Evolutionary conservation across 2,888 invertebrate species (phyloP).

Genomic region (Andrena minutula): DNA sequence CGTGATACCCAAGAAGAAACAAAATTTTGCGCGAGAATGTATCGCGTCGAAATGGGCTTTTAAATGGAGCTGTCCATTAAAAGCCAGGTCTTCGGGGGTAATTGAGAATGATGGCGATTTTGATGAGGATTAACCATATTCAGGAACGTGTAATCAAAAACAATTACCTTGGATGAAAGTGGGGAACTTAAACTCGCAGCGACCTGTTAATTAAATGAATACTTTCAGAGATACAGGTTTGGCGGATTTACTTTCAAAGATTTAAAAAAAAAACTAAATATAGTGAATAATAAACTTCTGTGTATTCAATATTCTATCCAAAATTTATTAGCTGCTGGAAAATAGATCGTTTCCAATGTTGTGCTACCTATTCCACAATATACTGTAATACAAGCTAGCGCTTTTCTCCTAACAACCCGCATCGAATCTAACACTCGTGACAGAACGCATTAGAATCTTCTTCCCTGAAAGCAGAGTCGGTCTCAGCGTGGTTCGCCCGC

Average conservation of each 20-base stretch:
- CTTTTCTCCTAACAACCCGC: no score
- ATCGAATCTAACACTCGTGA: background rate
- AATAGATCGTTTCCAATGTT: no score
- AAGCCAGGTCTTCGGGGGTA: slow-evolving; percentile 17
- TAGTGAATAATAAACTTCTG: no score
- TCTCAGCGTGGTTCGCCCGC: background rate
- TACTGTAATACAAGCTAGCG: no score
- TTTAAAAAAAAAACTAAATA: no score
- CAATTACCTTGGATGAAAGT: background rate
- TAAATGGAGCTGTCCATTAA: slow-evolving; percentile 18
- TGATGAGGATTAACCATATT: slow-evolving; percentile 44
- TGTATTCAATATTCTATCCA: no score
- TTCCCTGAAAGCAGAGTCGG: background rate
- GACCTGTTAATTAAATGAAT: slow-evolving; percentile 24
- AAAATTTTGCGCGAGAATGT: background rate
- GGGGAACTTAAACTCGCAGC: slow-evolving; percentile 15
- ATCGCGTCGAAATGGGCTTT: slow-evolving; percentile 7
- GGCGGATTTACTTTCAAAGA: no score
- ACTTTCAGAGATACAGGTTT: background rate
- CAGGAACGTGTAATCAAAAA: slow-evolving; percentile 18
- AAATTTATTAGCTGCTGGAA: no score
- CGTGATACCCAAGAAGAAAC: background rate
- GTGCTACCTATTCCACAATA: no score
- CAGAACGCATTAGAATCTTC: background rate
- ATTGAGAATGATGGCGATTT: slow-evolving; percentile 18